Conservation (phyloP, 1,140 invertebrate species). For the Hyles vespertilio region DNA sequence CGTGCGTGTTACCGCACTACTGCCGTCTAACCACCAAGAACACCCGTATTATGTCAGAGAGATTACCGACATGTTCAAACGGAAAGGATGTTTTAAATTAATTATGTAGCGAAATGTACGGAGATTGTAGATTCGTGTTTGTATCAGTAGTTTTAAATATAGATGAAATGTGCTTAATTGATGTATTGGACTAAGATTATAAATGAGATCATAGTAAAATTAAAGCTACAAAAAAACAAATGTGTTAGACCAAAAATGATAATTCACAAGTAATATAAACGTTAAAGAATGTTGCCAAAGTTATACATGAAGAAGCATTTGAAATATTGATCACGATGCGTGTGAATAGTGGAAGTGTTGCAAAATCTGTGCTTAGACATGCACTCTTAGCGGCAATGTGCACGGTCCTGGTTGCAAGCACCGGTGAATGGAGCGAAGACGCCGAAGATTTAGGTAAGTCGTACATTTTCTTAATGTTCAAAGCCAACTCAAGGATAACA, state of each 20-base stretch:
- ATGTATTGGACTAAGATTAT: background rate
- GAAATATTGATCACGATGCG: slow-evolving; percentile 15
- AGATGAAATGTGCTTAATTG: too few relatives aligned
- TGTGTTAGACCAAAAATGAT: background rate
- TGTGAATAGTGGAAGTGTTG: slow-evolving; percentile 19
- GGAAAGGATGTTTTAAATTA: background rate
- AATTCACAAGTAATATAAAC: background rate
- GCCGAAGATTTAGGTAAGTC: slow-evolving; percentile 66
- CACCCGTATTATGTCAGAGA: slow-evolving; percentile 23
- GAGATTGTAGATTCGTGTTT: too few relatives aligned
- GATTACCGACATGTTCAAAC: slow-evolving; percentile 18
- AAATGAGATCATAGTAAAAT: too few relatives aligned
- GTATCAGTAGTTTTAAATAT: too few relatives aligned
- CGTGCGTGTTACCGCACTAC: slow-evolving; percentile 26
- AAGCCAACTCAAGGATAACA: too few relatives aligned
- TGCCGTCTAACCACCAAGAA: background rate
- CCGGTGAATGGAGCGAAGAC: slow-evolving; percentile 66
- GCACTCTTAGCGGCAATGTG: slow-evolving; percentile 33
- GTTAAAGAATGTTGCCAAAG: slow-evolving; percentile 29
- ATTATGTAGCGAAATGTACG: too few relatives aligned
- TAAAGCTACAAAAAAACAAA: background rate
- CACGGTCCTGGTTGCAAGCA: slow-evolving; percentile 41
- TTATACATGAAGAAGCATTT: slow-evolving; percentile 2
- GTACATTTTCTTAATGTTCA: background rate
- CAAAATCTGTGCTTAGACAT: slow-evolving; percentile 34